A percentile compares a stretch with the other conserved stretches of the same genome.
Conservation (phyloP, 2,113 vertebrate genomes). For the Gobius niger region DNA sequence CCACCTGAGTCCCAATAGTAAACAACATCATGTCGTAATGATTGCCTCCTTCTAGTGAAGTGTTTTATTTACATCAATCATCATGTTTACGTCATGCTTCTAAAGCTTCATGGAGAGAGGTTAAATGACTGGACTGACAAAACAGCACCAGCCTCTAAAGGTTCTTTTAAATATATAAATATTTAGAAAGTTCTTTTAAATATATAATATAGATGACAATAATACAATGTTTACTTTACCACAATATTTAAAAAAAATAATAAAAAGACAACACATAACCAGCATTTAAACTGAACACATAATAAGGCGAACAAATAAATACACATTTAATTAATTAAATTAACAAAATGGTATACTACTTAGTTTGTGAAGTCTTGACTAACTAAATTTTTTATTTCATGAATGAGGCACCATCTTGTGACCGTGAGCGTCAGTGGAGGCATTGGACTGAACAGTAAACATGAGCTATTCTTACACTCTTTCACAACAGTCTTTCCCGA, state of each 20-base stretch:
- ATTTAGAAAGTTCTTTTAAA: no score
- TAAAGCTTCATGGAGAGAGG: not conserved
- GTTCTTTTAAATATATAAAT: no score
- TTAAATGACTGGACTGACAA: not conserved
- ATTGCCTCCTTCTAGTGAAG: not conserved
- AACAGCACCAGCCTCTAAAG: not conserved
- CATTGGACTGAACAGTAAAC: constrained; percentile 43
- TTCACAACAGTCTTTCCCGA: constrained; percentile 40
- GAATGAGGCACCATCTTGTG: constrained; percentile 21
- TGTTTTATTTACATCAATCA: not conserved
- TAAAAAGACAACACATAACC: no score
- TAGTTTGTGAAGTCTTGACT: not conserved
- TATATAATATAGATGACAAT: no score
- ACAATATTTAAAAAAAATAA: no score
- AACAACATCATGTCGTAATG: constrained; percentile 59
- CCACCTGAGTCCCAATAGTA: constrained; percentile 26
- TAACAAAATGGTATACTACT: not conserved
- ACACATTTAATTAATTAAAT: not conserved
- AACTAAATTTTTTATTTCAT: not conserved
- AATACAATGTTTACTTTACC: no score
- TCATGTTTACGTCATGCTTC: not conserved
- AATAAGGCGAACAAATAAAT: no score
- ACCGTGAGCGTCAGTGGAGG: constrained; percentile 25
- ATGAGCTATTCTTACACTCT: constrained; percentile 68
- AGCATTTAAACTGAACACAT: no score